phyloP scores from a whole-genome alignment of 2,888 invertebrate species.

The Brachyopa scutellaris region DNA sequence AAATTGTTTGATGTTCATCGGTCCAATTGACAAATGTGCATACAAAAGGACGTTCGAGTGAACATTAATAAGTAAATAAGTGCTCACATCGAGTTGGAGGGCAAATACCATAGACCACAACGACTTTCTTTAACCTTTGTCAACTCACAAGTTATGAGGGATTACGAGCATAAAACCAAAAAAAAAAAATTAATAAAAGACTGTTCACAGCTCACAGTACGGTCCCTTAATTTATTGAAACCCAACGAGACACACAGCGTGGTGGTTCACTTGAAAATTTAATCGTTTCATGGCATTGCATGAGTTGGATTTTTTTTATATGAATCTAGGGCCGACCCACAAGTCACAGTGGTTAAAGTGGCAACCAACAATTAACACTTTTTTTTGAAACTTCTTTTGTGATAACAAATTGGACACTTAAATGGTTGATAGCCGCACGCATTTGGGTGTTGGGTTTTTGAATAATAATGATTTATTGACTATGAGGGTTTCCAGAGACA shows the following conservation, averaged over 20 bases:
- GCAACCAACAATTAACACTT: background rate
- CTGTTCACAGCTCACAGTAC: background rate
- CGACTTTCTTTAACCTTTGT: slow-evolving; percentile 27
- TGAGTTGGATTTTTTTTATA: background rate
- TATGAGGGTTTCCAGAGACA: background rate
- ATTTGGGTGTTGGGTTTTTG: background rate
- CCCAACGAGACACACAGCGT: background rate
- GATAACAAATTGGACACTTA: background rate
- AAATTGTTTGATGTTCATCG: slow-evolving; percentile 30
- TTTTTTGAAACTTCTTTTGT: background rate
- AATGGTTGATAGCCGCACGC: background rate
- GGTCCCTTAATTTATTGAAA: background rate
- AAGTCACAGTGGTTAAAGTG: background rate
- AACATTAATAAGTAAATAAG: slow-evolving; percentile 12
- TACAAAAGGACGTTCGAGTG: slow-evolving; percentile 10
- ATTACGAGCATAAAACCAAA: too few species aligned
- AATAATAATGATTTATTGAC: slow-evolving; percentile 19
- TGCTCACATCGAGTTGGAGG: background rate
- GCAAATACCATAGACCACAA: slow-evolving; percentile 5
- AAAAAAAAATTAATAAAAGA: background rate
- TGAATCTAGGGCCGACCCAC: too few species aligned
- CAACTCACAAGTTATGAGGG: background rate
- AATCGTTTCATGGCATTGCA: background rate
- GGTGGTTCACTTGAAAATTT: background rate
- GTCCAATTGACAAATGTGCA: slow-evolving; percentile 21